Base-by-base conservation (phyloP, 2,888 invertebrate species). In the Trissolcus brochymenae region DNA sequence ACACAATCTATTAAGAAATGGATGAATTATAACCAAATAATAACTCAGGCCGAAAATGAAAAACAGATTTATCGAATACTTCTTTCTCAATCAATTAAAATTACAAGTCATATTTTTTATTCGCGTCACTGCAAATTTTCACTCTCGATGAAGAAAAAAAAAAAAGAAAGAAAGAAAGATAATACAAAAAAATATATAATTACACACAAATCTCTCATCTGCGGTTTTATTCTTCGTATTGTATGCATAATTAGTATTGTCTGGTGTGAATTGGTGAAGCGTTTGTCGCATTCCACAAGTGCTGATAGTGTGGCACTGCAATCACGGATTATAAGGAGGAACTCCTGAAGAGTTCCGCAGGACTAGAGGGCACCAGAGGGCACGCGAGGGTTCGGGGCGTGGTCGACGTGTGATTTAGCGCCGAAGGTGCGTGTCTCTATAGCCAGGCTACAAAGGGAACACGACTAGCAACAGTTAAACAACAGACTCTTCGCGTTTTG, bases 391-490 rank as follows among this genome's bases (percentile, higher is more conserved):
- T 78, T 77, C 67, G 81, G 83, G 87, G 87, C 87, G 87, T 88
- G 87, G 87, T 80, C 80, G 78, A 43, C 62, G 82, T 82, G 83
- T 88, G 88, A 88, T 88, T 88, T 88, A 88, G 85, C 84, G 85
- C 82, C 80, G 80, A 82, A 85, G 83, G 84, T 86, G 86, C 86
- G 86, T 87, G 87, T 87, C 87, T 88, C 87, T 87, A 86, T 86
- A 81, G 79, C 75, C 78, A 66, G 66, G 78, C 82, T 80, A 80
- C 82, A 81, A 82, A 81, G 73, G 81, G 55, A 80, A 81, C 70
- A 65, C 67, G 81, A 79, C 80, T 79, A 68, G 64, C 71, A 78
- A 72, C 79, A 80, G 81, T 83, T 81, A 82, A 84, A 84, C 82
- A 84, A 81, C 83, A 76, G 75, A 79, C 79, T 72, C 76, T 81